Evolutionary conservation across 37 sponge, comb jelly and placozoan genomes (phyloP), one percentile per base, ranked within the genome.

Genomic region (Cliona cf. orientalis): DNA sequence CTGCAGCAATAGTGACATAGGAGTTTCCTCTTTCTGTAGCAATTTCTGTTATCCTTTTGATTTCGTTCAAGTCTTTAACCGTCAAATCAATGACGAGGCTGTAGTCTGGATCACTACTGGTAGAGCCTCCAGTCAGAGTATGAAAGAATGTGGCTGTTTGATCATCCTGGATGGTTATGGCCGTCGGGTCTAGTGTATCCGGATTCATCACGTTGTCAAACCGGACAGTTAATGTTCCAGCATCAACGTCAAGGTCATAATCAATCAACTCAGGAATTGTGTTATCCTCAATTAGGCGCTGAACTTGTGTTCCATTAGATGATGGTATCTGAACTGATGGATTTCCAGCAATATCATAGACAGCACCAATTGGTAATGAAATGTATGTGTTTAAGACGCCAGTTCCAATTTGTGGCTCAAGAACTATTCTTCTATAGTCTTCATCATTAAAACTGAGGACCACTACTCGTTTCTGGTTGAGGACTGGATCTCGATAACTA

Each of bases 121-220:
- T 78, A 38, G 31, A 14, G 0, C 89, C 95, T 37, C 86, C 83
- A 1, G 84, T 87, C 42, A 95, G 72, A 0, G 59, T 63, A 42
- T 84, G 73, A 19, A 37, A 65, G 33, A 39, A 62, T 22, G 81
- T 58, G 1, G 74, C 75, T 2, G 6, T 29, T 3, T 33, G 69
- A 62, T 68, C 49, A 42, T 72, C 74, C 42, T 91, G 95, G 3
- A 95, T 59, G 19, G 89, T 84, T 49, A 88, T 59, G 7, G 79
- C 79, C n/a, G 83, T 46, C 6, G 89, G 67, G 34, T 66, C 62
- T 1, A 96, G 78, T 7, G 93, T 88, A 34, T 0, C 35, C 19
- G 64, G 22, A 80, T 96, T 82, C 67, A 96, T 77, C 2, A 96
- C 87, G 78, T 96, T 90, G 61, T 90, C 80, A 78, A 90, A 93